phyloP scores from a whole-genome alignment of 2,888 invertebrate genomes.

The Eristalis tenax region DNA sequence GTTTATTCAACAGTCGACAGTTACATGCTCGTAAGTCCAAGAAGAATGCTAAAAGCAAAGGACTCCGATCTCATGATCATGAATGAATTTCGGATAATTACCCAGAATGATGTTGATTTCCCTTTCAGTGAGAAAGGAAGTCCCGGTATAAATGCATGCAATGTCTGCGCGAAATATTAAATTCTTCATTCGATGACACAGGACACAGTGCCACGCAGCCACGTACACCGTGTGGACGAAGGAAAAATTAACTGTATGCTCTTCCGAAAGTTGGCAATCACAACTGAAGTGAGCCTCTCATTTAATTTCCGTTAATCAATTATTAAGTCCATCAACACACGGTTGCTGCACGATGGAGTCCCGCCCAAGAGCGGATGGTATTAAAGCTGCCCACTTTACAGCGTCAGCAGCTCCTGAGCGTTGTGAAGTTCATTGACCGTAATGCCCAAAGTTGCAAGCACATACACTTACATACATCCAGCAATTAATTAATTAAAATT shows the following conservation, averaged over 20 bases:
- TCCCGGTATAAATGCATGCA: constrained; percentile 25
- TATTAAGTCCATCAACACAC: constrained; percentile 64
- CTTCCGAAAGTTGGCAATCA: constrained; percentile 65
- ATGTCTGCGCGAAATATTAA: constrained; percentile 11
- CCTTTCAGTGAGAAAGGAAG: constrained; percentile 6
- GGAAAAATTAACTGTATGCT: constrained; percentile 60
- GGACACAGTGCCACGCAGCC: not conserved
- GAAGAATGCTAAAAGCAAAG: not conserved
- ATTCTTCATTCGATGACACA: not conserved
- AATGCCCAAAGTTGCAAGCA: not conserved
- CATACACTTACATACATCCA: constrained; percentile 40
- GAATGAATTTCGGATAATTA: not conserved
- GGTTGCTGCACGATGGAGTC: not conserved
- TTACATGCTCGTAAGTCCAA: not conserved
- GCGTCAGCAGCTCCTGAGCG: not conserved
- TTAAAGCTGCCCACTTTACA: constrained; percentile 47
- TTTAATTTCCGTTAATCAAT: constrained; percentile 71
- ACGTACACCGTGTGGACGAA: not conserved
- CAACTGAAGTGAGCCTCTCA: constrained; percentile 59
- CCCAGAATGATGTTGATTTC: not conserved
- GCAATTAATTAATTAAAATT: constrained; percentile 70
- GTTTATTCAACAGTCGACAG: not conserved
- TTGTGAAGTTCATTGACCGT: constrained; percentile 19
- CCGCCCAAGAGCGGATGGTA: constrained; percentile 16
- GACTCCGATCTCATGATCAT: not conserved